Conservation (phyloP, 37 sponge, comb jelly and placozoan species). For the Petrosia ficiformis region DNA sequence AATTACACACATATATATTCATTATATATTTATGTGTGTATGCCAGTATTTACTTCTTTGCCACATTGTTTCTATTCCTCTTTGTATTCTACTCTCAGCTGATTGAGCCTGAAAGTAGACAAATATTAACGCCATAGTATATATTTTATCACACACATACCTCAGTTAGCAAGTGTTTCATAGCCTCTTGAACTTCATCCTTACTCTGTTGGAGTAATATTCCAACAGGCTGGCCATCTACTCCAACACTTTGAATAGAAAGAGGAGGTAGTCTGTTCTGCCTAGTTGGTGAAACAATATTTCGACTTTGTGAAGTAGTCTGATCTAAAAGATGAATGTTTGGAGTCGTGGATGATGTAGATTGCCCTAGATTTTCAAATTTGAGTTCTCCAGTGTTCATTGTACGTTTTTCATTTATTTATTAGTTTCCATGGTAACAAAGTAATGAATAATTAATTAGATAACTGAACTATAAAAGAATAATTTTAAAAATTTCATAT, state of each 20-base stretch:
- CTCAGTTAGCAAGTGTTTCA: constrained; percentile 34
- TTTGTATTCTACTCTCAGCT: constrained; percentile 34
- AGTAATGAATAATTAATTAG: not conserved
- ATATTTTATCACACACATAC: constrained; percentile 12
- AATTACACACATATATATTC: no score
- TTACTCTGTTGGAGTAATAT: constrained; percentile 10
- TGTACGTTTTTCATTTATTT: not conserved
- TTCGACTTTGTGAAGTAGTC: no score
- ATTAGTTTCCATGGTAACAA: not conserved
- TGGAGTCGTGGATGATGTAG: no score
- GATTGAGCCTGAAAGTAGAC: constrained; percentile 41
- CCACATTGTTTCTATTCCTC: constrained; percentile 39
- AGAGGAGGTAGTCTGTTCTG: not conserved
- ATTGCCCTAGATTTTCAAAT: no score
- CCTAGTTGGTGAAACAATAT: not conserved
- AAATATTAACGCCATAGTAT: no score
- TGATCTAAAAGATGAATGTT: no score
- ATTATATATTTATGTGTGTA: not conserved
- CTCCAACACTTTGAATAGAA: no score
- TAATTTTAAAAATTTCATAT: not conserved
- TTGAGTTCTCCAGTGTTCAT: not conserved
- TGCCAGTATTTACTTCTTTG: constrained; percentile 32
- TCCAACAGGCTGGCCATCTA: not conserved
- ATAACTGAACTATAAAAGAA: not conserved
- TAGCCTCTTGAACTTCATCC: constrained; percentile 31